These are phyloP conservation scores for Scaptomyza parva DNA, from an alignment of 2,888 invertebrate genomes.

Conservation along the genomic window DNA sequence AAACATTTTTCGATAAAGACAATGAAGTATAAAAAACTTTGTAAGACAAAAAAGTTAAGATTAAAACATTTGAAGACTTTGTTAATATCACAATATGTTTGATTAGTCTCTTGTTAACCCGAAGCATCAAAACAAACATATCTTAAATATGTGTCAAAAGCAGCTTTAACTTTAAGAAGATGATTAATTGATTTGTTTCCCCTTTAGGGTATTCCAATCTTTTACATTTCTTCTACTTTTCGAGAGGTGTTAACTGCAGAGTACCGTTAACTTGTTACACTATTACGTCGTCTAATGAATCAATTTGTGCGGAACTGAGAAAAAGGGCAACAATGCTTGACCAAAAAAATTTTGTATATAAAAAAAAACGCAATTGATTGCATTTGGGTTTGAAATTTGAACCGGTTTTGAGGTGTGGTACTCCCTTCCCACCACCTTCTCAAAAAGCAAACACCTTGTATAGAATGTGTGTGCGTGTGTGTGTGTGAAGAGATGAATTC, in stretches of 20 bases:
- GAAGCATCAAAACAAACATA: background rate
- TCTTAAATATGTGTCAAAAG: conserved; percentile 12
- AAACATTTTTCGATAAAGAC: background rate
- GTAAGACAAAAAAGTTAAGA: background rate
- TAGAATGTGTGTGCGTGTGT: conserved; percentile 20
- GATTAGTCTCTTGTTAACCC: conserved; percentile 31
- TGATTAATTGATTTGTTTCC: conserved; percentile 44
- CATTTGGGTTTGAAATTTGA: conserved; percentile 25
- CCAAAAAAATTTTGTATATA: too few relatives aligned
- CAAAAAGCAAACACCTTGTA: conserved; percentile 53
- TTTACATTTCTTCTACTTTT: background rate
- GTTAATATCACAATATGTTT: background rate
- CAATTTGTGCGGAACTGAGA: conserved; percentile 45
- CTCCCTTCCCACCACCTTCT: conserved; percentile 29
- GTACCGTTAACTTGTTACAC: conserved; percentile 22
- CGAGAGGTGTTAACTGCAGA: conserved; percentile 37
- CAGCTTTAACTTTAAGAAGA: conserved; percentile 4
- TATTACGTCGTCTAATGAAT: conserved; percentile 41
- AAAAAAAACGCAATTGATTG: conserved; percentile 33
- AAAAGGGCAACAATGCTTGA: conserved; percentile 38
- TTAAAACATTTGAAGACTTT: background rate
- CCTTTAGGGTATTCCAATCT: conserved; percentile 6
- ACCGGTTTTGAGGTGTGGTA: conserved; percentile 49
- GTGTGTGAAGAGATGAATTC: conserved; percentile 23
- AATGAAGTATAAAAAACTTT: background rate